Evolutionary conservation across 2,888 invertebrate species (phyloP).

Genomic region (Ethmia dodecea): DNA sequence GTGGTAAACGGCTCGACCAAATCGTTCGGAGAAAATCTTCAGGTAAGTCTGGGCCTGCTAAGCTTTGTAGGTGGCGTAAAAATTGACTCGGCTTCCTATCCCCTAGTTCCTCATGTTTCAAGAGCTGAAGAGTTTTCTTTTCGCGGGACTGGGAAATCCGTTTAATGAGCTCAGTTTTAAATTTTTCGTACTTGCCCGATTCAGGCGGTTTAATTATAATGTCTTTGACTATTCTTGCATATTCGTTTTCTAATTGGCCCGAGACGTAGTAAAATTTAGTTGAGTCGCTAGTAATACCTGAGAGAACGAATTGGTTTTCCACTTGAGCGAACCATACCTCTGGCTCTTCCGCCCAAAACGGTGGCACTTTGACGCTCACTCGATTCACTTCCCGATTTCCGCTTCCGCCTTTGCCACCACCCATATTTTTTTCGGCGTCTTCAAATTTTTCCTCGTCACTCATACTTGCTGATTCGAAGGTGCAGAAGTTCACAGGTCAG

Average conservation of each 20-base stretch:
- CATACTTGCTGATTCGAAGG: no score
- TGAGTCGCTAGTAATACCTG: slow-evolving; percentile 21
- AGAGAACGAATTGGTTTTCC: slow-evolving; percentile 22
- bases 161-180: no score
- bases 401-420: no score
- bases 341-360: no score
- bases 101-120: slow-evolving; percentile 17
- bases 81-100: no score
- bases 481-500: no score
- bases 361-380: slow-evolving; percentile 12
- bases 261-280: slow-evolving; percentile 17
- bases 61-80: not conserved
- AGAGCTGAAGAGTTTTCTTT: slow-evolving; percentile 16
- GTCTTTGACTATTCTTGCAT: slow-evolving; percentile 18
- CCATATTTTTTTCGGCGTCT: no score
- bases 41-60: slow-evolving; percentile 16
- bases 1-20: no score
- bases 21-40: slow-evolving; percentile 14
- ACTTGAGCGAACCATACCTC: no score
- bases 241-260: slow-evolving; percentile 15
- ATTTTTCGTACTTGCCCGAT: slow-evolving; percentile 12
- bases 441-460: no score
- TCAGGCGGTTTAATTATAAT: slow-evolving; percentile 20
- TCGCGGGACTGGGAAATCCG: slow-evolving; percentile 16
- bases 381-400: no score